Evolutionary conservation across 2,888 invertebrate species (phyloP), one percentile per base, ranked within the genome.

Genomic region (Neelides folsomi): DNA sequence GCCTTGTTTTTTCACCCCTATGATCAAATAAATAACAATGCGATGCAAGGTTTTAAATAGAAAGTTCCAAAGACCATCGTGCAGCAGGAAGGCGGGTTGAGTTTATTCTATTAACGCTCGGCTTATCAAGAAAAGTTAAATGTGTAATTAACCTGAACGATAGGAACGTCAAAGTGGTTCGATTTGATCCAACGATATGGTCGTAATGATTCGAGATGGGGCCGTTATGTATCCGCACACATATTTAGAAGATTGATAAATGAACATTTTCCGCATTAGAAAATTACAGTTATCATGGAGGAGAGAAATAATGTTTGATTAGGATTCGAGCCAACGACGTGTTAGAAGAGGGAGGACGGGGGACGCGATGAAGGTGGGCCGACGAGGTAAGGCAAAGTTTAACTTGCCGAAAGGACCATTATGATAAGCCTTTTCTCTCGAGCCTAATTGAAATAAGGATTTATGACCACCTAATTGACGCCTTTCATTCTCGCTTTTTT

Each of bases 381-480:
- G 27, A 27, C 27, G 27, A 27, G 27, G 49, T 43, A 50, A 50
- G 44, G 46, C 48, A 44, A 49, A 41, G 47, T 50, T 49, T 43
- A 54, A 54, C 50, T 48, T 54, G 54, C 54, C 51, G 54, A 54
- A 51, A 54, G 45, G 50, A 49, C 49, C 42, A 54, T 54, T 54
- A 44, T 51, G 54, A 54, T 54, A 54, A 54, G 51, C 48, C 50
- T 49, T 54, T 46, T 40, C 40, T 37, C 39, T 13, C 39, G 36
- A 55, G 54, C 52, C 58, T 63, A 63, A 63, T 61, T 60, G 60
- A 63, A 63, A 60, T 59, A 48, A 61, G 55, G 58, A 63, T 63
- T 63, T 63, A 63, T 59, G 60, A 57, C 57, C 60, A 50, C 50
- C 59, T 63, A 63, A 63, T 63, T 63, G 60, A 59, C 59, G 60